Evolutionary conservation across 1,140 invertebrate genomes (phyloP).

Genomic region (Charaxes varanes): DNA sequence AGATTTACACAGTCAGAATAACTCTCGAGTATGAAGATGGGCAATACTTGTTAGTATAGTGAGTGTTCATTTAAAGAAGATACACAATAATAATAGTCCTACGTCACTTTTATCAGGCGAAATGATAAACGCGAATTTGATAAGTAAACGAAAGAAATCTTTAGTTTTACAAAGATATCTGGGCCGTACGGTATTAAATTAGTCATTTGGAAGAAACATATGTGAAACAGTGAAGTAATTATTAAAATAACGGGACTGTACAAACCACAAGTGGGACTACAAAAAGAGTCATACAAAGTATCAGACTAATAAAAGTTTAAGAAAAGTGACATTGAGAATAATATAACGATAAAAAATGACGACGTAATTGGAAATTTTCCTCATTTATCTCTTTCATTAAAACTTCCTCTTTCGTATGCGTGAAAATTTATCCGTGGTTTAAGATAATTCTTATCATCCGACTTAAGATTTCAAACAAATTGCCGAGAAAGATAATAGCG

Average conservation of each 20-base stretch:
- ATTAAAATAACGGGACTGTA: too few relatives aligned
- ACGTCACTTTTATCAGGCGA: conserved; percentile 26
- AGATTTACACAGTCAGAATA: too few relatives aligned
- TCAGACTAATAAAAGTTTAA: too few relatives aligned
- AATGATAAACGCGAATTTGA: conserved; percentile 36
- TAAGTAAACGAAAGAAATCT: conserved; percentile 31
- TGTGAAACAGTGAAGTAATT: too few relatives aligned
- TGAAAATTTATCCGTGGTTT: conserved; percentile 22
- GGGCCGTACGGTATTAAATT: background rate
- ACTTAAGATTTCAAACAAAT: conserved; percentile 17
- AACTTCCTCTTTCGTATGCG: conserved; percentile 9
- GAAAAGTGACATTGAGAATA: conserved; percentile 5
- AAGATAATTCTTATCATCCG: conserved; percentile 26
- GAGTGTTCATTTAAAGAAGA: too few relatives aligned
- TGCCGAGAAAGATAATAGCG: conserved; percentile 10
- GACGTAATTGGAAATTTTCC: conserved; percentile 9
- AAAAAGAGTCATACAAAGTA: too few relatives aligned
- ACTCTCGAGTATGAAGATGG: too few relatives aligned
- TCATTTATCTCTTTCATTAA: conserved; percentile 13
- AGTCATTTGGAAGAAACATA: too few relatives aligned
- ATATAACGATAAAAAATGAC: conserved; percentile 1
- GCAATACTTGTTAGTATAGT: too few relatives aligned
- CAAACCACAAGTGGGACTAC: too few relatives aligned
- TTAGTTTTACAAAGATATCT: conserved; percentile 19
- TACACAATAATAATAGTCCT: conserved; percentile 15